Evolutionary conservation across 2,888 invertebrate genomes (phyloP).

Genomic region (Unio delphinus): DNA sequence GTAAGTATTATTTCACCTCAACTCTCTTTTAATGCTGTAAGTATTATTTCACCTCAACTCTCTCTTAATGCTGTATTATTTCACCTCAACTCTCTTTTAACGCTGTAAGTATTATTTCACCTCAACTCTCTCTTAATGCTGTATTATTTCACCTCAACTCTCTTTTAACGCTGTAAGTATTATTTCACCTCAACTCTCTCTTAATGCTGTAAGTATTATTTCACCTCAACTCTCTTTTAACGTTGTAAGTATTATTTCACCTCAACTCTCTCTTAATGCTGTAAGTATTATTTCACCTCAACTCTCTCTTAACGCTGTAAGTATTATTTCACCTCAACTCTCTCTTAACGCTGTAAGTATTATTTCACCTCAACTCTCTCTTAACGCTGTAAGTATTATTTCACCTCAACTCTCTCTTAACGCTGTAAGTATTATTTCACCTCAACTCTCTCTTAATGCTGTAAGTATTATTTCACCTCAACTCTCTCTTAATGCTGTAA

Average conservation of each 20-base stretch:
- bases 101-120: constrained; percentile 21
- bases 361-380: constrained; percentile 52
- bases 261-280: constrained; percentile 54
- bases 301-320: constrained; percentile 41
- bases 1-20: constrained; percentile 40
- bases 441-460: constrained; percentile 54
- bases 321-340: constrained; percentile 47
- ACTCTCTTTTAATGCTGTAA: constrained; percentile 41
- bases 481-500: constrained; percentile 41
- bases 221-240: constrained; percentile 58
- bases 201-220: constrained; percentile 21
- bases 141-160: constrained; percentile 48
- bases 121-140: constrained; percentile 54
- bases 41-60: constrained; percentile 47
- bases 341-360: constrained; percentile 33
- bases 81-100: constrained; percentile 58
- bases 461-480: constrained; percentile 40
- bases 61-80: constrained; percentile 48
- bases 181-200: constrained; percentile 52
- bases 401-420: constrained; percentile 58
- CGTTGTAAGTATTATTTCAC: constrained; percentile 21
- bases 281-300: constrained; percentile 46
- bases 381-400: constrained; percentile 27
- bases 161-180: constrained; percentile 32
- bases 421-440: constrained; percentile 21